Evolutionary conservation across 2,888 invertebrate species (phyloP), one percentile per base, ranked within the genome.

Genomic region (Melanostoma mellinum): DNA sequence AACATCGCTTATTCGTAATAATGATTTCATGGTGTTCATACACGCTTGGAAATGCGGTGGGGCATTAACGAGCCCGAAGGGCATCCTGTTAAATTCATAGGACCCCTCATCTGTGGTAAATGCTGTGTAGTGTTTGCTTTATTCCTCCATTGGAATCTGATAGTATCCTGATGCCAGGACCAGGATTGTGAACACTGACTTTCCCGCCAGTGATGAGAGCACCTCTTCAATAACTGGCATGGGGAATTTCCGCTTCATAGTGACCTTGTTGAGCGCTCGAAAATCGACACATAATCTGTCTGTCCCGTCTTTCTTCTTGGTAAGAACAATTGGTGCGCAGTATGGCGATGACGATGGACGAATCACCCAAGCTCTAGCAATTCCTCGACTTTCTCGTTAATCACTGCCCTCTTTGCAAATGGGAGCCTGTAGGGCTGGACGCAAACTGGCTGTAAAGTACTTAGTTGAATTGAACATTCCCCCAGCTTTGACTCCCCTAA

Each of bases 231-330:
- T 44, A 0, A 52, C 46, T 6, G 79, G 79, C 74, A 69, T 79
- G 4, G 79, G 79, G 9, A 74, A 79, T 10, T 35, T 58, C 33
- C 50, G 61, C 8, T 71, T 71, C 4, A 40, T 60, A 1, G 65
- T 75, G 42, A 68, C 52, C 4, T 36, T 40, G 53, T 76, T 76
- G 3, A 76, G 50, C 5, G 33, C 42, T 20, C 90, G 65, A 75
- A 88, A 91, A 72, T 91, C 90, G 0, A 91, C 86, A 72, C 90
- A 91, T 75, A 81, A 46, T n/a, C 81, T 56, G n/a, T 55, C 38
- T 6, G 35, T 63, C 20, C 60, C 75, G n/a, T 71, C 55, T 38
- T 73, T 72, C 38, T 71, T 80, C 48, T 86, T 86, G 0, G 87
- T 86, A 9, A 89, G 48, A 3, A 73, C 74, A 9, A 79, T 69